Percentiles rank a stretch among this genome's conserved stretches.
phyloP scores from a whole-genome alignment of 1,140 invertebrate genomes.

The Drosophila obscura region DNA sequence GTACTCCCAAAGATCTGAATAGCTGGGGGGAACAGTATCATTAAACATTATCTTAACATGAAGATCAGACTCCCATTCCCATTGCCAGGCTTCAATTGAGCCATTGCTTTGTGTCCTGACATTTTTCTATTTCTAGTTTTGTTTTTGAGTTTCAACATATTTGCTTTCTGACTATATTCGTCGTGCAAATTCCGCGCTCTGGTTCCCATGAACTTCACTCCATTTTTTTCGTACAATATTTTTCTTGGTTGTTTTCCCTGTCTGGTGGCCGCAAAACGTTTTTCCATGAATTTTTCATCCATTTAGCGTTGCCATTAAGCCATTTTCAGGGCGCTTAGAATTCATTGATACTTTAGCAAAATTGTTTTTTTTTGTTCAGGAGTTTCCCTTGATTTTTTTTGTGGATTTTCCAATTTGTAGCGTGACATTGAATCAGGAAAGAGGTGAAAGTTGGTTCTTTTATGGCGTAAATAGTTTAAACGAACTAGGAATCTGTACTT shows the following conservation, averaged over 20 bases:
- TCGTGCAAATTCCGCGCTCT: background rate
- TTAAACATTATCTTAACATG: background rate
- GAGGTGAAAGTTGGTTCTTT: slow-evolving; percentile 1
- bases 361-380: slow-evolving; percentile 55
- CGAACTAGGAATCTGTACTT: background rate
- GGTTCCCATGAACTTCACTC: slow-evolving; percentile 19
- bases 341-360: slow-evolving; percentile 72
- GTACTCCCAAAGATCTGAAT: slow-evolving; percentile 1
- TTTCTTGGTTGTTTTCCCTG: slow-evolving; percentile 42
- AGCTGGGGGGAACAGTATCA: background rate
- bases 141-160: slow-evolving; percentile 50
- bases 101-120: slow-evolving; percentile 19
- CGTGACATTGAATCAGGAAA: slow-evolving; percentile 57
- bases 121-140: slow-evolving; percentile 42
- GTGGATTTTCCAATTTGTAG: background rate
- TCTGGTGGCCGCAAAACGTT: slow-evolving; percentile 69
- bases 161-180: slow-evolving; percentile 48
- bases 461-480: background rate
- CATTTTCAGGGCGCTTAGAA: slow-evolving; percentile 74
- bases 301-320: slow-evolving; percentile 68
- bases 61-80: slow-evolving; percentile 8
- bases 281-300: slow-evolving; percentile 76
- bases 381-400: slow-evolving; percentile 29
- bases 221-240: slow-evolving; percentile 33
- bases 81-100: background rate